A percentile compares a stretch with the other conserved stretches of the same genome.
Conservation (phyloP, 2,113 vertebrate species). For the Hyla sarda region DNA sequence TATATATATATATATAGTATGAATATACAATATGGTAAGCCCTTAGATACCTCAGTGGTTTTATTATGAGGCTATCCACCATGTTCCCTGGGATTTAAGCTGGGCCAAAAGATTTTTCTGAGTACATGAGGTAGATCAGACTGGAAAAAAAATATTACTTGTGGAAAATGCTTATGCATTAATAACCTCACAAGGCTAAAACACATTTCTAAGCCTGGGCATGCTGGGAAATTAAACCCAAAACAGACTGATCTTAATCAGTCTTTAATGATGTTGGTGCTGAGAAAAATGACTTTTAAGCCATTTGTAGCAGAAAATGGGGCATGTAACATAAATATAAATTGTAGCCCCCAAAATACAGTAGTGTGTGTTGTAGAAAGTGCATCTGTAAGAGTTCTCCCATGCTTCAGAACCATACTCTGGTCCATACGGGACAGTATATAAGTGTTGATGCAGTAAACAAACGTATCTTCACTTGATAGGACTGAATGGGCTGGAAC, state of each 20-base stretch:
- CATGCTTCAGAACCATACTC: neutral
- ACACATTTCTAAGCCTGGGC: neutral
- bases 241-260: neutral
- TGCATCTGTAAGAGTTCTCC: neutral
- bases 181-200: too few species aligned
- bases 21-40: neutral
- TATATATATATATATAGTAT: slow-evolving; percentile 28
- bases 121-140: neutral
- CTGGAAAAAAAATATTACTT: neutral
- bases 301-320: neutral
- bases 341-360: neutral
- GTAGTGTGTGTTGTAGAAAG: neutral
- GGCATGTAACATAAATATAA: neutral
- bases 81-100: slow-evolving; percentile 14
- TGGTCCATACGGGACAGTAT: neutral
- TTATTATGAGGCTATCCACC: neutral
- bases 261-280: neutral
- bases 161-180: neutral
- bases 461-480: too few species aligned
- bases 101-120: neutral
- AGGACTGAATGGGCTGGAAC: too few species aligned
- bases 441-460: neutral
- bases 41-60: neutral
- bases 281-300: neutral
- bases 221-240: slow-evolving; percentile 2